phyloP scores from a whole-genome alignment of 2,113 vertebrate species.

The Reinhardtius hippoglossoides region DNA sequence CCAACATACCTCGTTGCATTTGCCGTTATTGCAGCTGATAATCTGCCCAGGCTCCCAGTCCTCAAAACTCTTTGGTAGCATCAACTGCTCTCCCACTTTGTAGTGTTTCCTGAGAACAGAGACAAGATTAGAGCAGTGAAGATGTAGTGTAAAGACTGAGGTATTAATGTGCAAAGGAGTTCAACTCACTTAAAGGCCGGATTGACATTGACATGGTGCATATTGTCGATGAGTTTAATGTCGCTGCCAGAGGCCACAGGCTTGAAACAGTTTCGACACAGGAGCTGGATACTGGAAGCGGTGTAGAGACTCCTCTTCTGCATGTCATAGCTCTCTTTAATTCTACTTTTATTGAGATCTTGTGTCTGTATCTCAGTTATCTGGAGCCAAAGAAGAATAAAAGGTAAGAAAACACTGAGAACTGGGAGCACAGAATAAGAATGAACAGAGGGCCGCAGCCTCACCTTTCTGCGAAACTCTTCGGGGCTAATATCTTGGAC shows the following conservation, averaged over 20 bases:
- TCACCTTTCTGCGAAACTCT: conserved; percentile 77
- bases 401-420: neutral
- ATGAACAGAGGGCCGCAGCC: neutral
- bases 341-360: conserved; percentile 40
- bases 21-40: conserved; percentile 78
- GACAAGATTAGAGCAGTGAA: neutral
- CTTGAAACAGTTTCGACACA: conserved; percentile 84
- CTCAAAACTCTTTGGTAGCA: conserved; percentile 80
- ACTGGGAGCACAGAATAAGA: no score
- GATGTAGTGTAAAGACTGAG: neutral
- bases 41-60: conserved; percentile 89
- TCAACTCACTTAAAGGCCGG: conserved; percentile 86
- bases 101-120: conserved; percentile 83
- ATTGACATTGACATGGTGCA: conserved; percentile 89
- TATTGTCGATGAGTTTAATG: conserved; percentile 85
- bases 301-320: conserved; percentile 59
- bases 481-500: conserved; percentile 84
- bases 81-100: conserved; percentile 59
- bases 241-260: conserved; percentile 84
- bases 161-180: neutral
- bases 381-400: conserved; percentile 68
- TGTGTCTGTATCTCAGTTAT: conserved; percentile 81
- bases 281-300: conserved; percentile 66
- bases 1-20: conserved; percentile 84
- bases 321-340: conserved; percentile 29